These are phyloP conservation scores for Euplagia quadripunctaria DNA, from an alignment of 2,888 invertebrate species.

Conservation along the genomic window DNA sequence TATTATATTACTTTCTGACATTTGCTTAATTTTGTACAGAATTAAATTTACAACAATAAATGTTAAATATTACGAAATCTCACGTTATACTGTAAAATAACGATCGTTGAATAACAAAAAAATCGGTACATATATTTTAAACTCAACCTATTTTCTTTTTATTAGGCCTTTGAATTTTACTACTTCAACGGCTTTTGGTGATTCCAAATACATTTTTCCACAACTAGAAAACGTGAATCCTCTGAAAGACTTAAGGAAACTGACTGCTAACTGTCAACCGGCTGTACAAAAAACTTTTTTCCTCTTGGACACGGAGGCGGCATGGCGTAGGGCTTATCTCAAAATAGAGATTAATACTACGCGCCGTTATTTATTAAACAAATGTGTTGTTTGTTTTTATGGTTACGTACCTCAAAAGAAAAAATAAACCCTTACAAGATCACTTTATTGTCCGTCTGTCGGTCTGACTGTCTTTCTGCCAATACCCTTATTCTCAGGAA, in stretches of 20 bases:
- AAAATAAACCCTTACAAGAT: no score
- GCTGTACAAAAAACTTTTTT: not conserved
- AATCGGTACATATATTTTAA: slow-evolving; percentile 20
- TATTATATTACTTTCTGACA: no score
- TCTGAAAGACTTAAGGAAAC: not conserved
- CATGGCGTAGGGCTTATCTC: no score
- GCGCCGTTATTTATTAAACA: no score
- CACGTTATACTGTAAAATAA: slow-evolving; percentile 2
- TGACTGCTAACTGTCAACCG: not conserved
- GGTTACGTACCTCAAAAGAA: no score
- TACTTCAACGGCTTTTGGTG: not conserved
- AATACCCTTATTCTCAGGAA: no score
- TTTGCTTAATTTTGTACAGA: not conserved
- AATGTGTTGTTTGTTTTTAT: no score
- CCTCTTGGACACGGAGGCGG: no score
- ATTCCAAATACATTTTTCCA: not conserved
- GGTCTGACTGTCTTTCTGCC: no score
- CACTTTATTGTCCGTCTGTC: no score
- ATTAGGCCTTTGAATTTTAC: slow-evolving; percentile 22
- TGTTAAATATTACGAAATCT: no score
- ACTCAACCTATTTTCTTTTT: slow-evolving; percentile 20
- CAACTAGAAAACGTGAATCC: not conserved
- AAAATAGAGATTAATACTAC: no score
- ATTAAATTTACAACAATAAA: not conserved
- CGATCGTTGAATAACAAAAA: slow-evolving; percentile 8